A percentile compares a stretch with the other conserved stretches of the same genome.
These are phyloP conservation scores for Anableps anableps DNA, from an alignment of 2,797 vertebrate species.

Conservation along the genomic window DNA sequence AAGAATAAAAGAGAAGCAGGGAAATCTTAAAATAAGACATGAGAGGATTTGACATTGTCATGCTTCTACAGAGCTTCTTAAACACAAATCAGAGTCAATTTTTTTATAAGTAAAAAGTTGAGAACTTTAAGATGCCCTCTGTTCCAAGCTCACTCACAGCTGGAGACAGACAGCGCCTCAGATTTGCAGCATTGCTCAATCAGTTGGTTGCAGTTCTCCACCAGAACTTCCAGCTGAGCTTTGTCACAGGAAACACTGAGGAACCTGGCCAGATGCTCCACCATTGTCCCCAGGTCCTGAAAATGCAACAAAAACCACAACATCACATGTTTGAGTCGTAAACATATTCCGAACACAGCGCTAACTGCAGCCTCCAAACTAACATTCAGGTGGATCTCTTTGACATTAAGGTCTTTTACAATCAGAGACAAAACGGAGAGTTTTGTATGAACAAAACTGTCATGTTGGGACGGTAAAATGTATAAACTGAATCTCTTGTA, in stretches of 20 bases:
- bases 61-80: not conserved
- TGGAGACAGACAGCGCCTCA: slow-evolving; percentile 92
- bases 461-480: not conserved
- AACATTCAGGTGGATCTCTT: not conserved
- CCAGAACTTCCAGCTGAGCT: slow-evolving; percentile 90
- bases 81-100: not conserved
- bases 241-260: slow-evolving; percentile 94
- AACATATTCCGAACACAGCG: not conserved
- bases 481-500: not conserved
- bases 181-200: slow-evolving; percentile 96
- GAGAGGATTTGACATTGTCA: not conserved
- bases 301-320: slow-evolving; percentile 4
- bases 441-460: not conserved
- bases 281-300: slow-evolving; percentile 90
- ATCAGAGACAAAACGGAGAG: not conserved
- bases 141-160: slow-evolving; percentile 74
- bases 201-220: slow-evolving; percentile 95
- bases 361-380: not conserved
- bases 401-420: not conserved
- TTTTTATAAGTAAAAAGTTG: not conserved
- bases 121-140: not conserved
- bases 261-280: slow-evolving; percentile 92
- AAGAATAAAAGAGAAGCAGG: not conserved
- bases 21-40: not conserved
- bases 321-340: not conserved